Evolutionary conservation across 2,113 vertebrate genomes (phyloP).

Genomic region (Acrocephalus kingi): DNA sequence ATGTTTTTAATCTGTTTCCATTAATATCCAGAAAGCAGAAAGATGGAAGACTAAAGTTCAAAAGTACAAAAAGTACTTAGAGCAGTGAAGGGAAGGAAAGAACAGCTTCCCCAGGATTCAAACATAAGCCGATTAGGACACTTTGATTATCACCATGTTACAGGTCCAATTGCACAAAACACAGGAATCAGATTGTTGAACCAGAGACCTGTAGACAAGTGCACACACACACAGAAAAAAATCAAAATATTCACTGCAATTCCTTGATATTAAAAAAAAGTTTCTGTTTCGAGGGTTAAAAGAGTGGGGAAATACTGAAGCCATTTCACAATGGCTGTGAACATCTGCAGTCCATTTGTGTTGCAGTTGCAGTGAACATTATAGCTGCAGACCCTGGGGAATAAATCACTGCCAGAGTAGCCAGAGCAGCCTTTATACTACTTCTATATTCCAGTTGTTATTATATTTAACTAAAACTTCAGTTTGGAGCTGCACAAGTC

Average conservation of each 20-base stretch:
- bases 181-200: neutral
- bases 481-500: neutral
- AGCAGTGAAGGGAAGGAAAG: neutral
- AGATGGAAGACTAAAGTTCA: constrained; percentile 47
- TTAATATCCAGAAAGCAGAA: constrained; percentile 36
- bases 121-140: constrained; percentile 4
- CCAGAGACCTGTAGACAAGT: neutral
- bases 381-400: constrained; percentile 31
- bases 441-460: neutral
- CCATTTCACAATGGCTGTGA: constrained; percentile 16
- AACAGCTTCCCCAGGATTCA: constrained; percentile 31
- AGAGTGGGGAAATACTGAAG: constrained; percentile 5
- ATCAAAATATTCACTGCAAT: neutral
- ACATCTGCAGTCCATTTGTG: constrained; percentile 49
- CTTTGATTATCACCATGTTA: constrained; percentile 27
- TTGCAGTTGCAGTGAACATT: constrained; percentile 32
- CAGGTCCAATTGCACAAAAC: neutral
- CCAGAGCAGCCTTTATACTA: neutral
- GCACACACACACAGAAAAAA: neutral
- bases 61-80: constrained; percentile 53
- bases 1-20: constrained; percentile 41
- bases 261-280: neutral
- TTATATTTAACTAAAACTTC: neutral
- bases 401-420: constrained; percentile 2
- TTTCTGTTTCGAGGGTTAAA: neutral